These are phyloP conservation scores for Ferdinandea cuprea DNA, from an alignment of 2,888 invertebrate genomes.

Conservation along the genomic window DNA sequence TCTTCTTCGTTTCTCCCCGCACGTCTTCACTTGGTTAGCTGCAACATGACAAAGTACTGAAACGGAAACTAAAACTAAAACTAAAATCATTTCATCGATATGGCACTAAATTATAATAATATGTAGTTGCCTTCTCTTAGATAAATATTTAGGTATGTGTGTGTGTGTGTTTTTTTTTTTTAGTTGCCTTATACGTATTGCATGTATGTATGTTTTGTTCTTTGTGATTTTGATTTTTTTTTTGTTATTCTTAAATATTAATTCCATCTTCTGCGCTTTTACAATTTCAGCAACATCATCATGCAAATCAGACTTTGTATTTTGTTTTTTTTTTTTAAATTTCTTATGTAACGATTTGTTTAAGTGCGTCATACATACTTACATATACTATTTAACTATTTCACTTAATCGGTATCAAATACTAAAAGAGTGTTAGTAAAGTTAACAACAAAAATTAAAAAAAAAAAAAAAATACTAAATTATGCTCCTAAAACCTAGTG, in stretches of 20 bases:
- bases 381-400: no score
- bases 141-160: neutral
- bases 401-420: slow-evolving; percentile 67
- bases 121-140: no score
- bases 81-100: neutral
- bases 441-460: slow-evolving; percentile 10
- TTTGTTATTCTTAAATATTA: slow-evolving; percentile 47
- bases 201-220: neutral
- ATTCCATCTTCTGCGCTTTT: slow-evolving; percentile 29
- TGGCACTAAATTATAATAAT: neutral
- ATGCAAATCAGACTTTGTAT: slow-evolving; percentile 59
- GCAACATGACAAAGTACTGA: neutral
- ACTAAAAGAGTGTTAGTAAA: slow-evolving; percentile 60
- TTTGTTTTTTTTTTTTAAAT: slow-evolving; percentile 11
- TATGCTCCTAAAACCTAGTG: slow-evolving; percentile 51
- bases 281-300: slow-evolving; percentile 51
- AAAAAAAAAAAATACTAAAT: neutral
- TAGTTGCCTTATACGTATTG: neutral
- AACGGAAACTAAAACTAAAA: neutral
- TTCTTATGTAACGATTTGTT: slow-evolving; percentile 14
- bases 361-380: slow-evolving; percentile 39
- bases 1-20: neutral
- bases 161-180: no score
- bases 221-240: no score
- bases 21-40: no score